Evolutionary conservation across 1,140 invertebrate genomes (phyloP), one percentile per base, ranked within the genome.

Genomic region (Triops cancriformis): DNA sequence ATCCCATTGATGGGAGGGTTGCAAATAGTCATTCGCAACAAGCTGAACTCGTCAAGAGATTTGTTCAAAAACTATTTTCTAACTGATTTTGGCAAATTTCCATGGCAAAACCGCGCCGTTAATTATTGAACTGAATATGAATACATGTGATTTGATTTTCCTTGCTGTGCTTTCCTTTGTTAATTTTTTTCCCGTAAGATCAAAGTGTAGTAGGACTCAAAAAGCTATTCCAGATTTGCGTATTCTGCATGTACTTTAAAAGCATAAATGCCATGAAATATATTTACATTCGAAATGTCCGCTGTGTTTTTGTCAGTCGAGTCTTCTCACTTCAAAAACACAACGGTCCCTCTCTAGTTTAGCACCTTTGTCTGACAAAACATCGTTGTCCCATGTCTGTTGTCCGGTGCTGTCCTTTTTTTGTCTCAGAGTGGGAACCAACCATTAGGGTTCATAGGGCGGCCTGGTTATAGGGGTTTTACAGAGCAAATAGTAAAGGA

Each of bases 31-130:
- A 43, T 75, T 43, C 37, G 41, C 74, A 23, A 23, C 37, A 75
- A 75, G 31, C 74, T 23, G 26, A 42, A 12, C n/a, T 26, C 31
- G n/a, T 75, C 74, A n/a, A 23, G 74, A 11, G 37, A 42, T 75
- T 37, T 26, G 14, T 75, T 75, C 28, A 75, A 75, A 42, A 42
- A 75, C 74, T 75, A 75, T 43, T 75, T 75, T 14, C n/a, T n/a
- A n/a, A n/a, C n/a, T n/a, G n/a, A n/a, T n/a, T n/a, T n/a, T n/a
- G n/a, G n/a, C n/a, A n/a, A 2, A n/a, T 27, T 75, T 37, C 74
- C 74, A 75, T 75, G 74, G 37, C 74, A 75, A 42, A 31, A 75
- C 26, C 37, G 37, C 7, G 74, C 37, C 11, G 74, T 75, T 37
- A 43, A 75, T 42, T 23, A 75, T 41, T 27, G 43, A 45, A 45